Percentiles rank a stretch among this genome's conserved stretches.
Evolutionary conservation across 23 tunicate genomes (phyloP).

Genomic region (Trididemnum clinides): DNA sequence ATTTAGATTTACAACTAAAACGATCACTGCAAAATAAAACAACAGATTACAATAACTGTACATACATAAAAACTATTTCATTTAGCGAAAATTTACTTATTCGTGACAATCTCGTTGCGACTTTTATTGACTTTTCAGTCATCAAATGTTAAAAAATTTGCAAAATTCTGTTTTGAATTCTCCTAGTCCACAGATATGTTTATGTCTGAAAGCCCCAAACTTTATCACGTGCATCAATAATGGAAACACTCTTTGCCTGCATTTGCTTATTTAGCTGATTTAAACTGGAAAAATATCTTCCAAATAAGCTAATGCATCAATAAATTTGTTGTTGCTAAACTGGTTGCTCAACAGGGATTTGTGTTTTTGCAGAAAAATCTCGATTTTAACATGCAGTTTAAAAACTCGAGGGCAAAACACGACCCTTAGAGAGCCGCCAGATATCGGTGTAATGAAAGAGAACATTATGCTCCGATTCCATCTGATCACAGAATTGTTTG

Average conservation of each 20-base stretch:
- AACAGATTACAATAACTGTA: too few relatives aligned
- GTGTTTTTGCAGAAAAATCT: neutral
- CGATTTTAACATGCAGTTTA: neutral
- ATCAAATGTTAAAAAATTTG: neutral
- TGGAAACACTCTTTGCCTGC: neutral
- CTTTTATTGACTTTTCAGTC: neutral
- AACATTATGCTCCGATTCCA: neutral
- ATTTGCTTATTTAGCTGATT: neutral
- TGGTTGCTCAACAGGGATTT: neutral
- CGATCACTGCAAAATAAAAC: too few relatives aligned
- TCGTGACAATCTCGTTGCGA: too few relatives aligned
- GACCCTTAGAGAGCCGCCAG: neutral
- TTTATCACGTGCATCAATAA: too few relatives aligned
- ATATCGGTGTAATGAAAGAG: neutral
- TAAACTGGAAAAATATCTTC: neutral
- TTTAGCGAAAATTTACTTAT: too few relatives aligned
- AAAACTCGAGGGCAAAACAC: neutral
- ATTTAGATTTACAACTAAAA: too few relatives aligned
- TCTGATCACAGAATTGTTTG: neutral
- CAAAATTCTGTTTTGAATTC: neutral
- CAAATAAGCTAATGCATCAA: too few relatives aligned
- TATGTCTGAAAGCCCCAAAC: neutral
- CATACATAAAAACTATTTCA: too few relatives aligned
- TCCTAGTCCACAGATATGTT: neutral
- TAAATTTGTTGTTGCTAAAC: too few relatives aligned